Evolutionary conservation across 2,113 vertebrate genomes (phyloP).

Genomic region (Poecilia latipinna): DNA sequence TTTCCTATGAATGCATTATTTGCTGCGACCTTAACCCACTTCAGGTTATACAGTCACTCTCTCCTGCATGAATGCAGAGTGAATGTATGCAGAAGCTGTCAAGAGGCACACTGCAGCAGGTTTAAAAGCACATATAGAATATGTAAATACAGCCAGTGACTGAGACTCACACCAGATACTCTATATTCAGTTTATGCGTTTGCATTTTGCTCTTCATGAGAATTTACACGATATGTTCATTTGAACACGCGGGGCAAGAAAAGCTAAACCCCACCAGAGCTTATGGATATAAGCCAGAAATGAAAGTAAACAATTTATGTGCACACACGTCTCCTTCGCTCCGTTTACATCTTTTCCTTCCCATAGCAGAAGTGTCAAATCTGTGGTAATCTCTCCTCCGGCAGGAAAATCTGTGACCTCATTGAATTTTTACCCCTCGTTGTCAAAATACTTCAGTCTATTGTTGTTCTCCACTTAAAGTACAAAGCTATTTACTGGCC

Average conservation of each 20-base stretch:
- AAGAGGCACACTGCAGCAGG: constrained; percentile 2
- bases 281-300: constrained; percentile 25
- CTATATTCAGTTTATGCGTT: neutral
- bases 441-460: neutral
- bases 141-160: constrained; percentile 4
- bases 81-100: neutral
- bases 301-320: constrained; percentile 12
- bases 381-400: constrained; percentile 8
- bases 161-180: neutral
- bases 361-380: neutral
- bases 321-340: neutral
- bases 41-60: neutral
- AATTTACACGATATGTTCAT: constrained; percentile 5
- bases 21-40: neutral
- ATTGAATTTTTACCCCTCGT: neutral
- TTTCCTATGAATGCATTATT: neutral
- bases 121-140: neutral
- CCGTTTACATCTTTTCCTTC: neutral
- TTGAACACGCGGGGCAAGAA: neutral
- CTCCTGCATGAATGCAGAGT: too few species aligned
- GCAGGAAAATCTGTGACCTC: neutral
- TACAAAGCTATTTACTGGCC: neutral
- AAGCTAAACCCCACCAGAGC: neutral
- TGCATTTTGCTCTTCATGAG: neutral
- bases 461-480: neutral